Evolutionary conservation across 2,888 invertebrate species (phyloP).

Genomic region (Diloba caeruleocephala): DNA sequence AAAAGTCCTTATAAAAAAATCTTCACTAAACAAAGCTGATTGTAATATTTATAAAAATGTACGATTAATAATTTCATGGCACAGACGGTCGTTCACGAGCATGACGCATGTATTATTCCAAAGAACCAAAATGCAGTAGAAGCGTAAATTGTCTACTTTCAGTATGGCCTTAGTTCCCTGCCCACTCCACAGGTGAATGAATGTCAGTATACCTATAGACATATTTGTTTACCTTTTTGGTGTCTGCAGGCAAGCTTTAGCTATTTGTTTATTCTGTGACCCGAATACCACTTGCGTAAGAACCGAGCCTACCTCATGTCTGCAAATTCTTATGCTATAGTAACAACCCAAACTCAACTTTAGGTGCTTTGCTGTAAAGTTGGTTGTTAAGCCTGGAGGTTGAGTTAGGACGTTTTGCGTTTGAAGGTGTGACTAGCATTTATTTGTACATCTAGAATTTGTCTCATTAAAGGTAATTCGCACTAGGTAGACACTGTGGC

Average conservation of each 20-base stretch:
- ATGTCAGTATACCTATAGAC: neutral
- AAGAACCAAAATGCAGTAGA: too few relatives aligned
- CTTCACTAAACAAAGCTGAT: too few relatives aligned
- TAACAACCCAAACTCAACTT: slow-evolving; percentile 2
- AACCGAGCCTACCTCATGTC: slow-evolving; percentile 20
- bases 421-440: neutral
- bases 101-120: too few relatives aligned
- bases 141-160: too few relatives aligned
- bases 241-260: slow-evolving; percentile 52
- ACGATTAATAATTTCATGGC: too few relatives aligned
- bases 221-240: slow-evolving; percentile 45
- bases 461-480: slow-evolving; percentile 35
- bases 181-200: too few relatives aligned
- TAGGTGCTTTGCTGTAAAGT: neutral
- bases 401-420: slow-evolving; percentile 1
- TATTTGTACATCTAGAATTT: slow-evolving; percentile 51
- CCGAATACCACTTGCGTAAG: slow-evolving; percentile 64
- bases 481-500: neutral
- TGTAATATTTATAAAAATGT: too few relatives aligned
- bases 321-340: neutral
- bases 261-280: slow-evolving; percentile 64
- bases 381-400: neutral
- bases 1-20: too few relatives aligned
- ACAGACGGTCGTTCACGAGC: too few relatives aligned
- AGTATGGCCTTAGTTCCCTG: too few relatives aligned